phyloP scores from a whole-genome alignment of 2,113 vertebrate species.

The Odontophorus gujanensis region DNA sequence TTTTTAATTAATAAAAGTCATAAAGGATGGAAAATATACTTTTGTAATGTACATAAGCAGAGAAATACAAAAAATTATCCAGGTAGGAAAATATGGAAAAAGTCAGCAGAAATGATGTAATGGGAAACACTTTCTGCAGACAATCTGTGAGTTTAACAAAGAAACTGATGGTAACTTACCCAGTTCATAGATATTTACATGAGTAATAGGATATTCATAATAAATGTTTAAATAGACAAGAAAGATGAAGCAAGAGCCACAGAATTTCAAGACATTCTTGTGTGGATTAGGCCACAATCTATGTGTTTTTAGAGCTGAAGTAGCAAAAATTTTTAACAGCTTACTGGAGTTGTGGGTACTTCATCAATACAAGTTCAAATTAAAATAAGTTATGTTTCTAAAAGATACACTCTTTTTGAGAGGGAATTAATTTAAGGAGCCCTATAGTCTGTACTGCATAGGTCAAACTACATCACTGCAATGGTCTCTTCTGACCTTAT shows the following conservation, averaged over 20 bases:
- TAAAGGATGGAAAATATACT: not conserved
- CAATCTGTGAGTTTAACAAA: not conserved
- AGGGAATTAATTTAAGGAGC: not conserved
- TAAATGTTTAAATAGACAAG: not conserved
- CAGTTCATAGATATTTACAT: not conserved
- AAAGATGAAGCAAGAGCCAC: not conserved
- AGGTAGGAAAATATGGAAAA: not conserved
- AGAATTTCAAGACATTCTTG: not conserved
- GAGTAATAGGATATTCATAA: not conserved
- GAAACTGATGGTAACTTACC: not conserved
- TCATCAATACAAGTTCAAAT: not conserved
- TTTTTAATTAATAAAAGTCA: not conserved
- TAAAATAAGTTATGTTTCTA: not conserved
- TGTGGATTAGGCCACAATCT: not conserved
- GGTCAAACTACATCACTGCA: not conserved
- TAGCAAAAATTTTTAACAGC: not conserved
- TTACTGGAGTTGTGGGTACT: not conserved
- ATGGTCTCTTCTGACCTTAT: not conserved
- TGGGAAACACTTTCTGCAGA: not conserved
- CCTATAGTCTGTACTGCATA: not conserved
- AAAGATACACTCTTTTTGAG: not conserved
- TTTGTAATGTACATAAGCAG: not conserved
- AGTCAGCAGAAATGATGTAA: not conserved
- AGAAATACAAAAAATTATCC: not conserved
- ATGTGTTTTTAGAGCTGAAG: accelerated